Conservation (phyloP, 1,140 invertebrate species). For the Diorhabda sublineata region DNA sequence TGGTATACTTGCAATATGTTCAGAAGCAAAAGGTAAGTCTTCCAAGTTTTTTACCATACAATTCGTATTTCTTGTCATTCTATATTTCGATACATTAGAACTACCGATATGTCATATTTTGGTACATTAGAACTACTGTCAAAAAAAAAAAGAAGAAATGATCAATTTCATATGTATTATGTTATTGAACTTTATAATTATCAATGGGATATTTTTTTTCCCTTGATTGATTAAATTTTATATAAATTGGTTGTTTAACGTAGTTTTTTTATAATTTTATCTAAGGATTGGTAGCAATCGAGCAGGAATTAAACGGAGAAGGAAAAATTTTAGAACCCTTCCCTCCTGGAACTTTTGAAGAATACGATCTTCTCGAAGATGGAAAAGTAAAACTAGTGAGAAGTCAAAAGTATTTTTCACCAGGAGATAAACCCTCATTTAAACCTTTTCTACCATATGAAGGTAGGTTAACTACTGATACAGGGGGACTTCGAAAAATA, state of each 20-base stretch:
- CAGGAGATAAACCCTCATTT: slow-evolving; percentile 57
- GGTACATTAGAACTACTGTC: too few species aligned
- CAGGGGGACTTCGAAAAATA: neutral
- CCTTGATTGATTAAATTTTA: too few species aligned
- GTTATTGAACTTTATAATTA: too few species aligned
- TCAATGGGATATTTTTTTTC: too few species aligned
- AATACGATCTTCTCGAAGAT: slow-evolving; percentile 57
- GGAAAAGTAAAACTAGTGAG: slow-evolving; percentile 56
- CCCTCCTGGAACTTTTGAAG: slow-evolving; percentile 60
- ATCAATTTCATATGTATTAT: too few species aligned
- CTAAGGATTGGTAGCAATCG: slow-evolving; percentile 52
- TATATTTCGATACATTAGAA: too few species aligned
- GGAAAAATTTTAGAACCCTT: slow-evolving; percentile 58
- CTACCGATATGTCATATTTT: too few species aligned
- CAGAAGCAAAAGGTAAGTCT: slow-evolving; percentile 65
- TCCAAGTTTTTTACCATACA: too few species aligned
- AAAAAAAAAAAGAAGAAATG: too few species aligned
- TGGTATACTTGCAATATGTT: slow-evolving; percentile 60
- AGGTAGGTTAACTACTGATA: slow-evolving; percentile 32
- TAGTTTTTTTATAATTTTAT: neutral
- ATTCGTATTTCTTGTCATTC: too few species aligned
- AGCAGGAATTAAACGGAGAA: slow-evolving; percentile 45
- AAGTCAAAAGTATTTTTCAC: slow-evolving; percentile 54
- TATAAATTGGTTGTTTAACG: too few species aligned
- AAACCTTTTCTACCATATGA: slow-evolving; percentile 52